Evolutionary conservation across 2,113 vertebrate species (phyloP).

Genomic region (Alosa alosa): DNA sequence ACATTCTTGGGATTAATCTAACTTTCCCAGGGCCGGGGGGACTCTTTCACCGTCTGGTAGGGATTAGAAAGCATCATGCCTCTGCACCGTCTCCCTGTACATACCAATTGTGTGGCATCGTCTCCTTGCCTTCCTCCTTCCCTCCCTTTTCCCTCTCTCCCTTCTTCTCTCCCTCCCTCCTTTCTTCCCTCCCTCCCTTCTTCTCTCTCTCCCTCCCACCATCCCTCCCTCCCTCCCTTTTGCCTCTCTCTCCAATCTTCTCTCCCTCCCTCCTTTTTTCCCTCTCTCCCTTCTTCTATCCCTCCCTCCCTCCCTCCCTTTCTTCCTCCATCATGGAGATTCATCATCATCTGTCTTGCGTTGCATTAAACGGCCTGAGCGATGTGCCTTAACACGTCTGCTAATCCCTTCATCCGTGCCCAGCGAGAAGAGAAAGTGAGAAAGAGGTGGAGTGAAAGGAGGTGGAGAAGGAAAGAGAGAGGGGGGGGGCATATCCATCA

Average conservation of each 20-base stretch:
- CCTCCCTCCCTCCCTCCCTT: background rate
- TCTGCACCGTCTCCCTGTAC: background rate
- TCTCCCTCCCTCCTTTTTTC: background rate
- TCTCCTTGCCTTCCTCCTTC: too few species aligned
- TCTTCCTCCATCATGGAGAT: background rate
- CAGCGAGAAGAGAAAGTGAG: background rate
- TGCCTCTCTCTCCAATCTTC: background rate
- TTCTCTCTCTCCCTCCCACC: background rate
- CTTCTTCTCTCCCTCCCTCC: background rate
- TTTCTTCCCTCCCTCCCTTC: background rate
- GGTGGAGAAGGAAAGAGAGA: constrained; percentile 1
- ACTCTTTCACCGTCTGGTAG: background rate
- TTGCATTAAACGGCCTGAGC: background rate
- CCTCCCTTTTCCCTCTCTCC: too few species aligned
- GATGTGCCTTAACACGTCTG: constrained; percentile 11
- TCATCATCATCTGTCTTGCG: constrained; percentile 14
- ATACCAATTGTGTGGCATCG: background rate
- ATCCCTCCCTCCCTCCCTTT: background rate
- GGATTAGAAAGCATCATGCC: background rate
- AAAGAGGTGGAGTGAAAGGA: background rate
- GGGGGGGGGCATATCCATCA: background rate
- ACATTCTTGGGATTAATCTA: constrained; percentile 16
- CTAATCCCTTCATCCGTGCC: background rate
- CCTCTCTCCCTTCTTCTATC: background rate
- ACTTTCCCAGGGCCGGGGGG: background rate